Percentiles rank a stretch among this genome's conserved stretches.
Evolutionary conservation across 2,888 invertebrate species (phyloP).

Genomic region (Alloscopus bannaensis): DNA sequence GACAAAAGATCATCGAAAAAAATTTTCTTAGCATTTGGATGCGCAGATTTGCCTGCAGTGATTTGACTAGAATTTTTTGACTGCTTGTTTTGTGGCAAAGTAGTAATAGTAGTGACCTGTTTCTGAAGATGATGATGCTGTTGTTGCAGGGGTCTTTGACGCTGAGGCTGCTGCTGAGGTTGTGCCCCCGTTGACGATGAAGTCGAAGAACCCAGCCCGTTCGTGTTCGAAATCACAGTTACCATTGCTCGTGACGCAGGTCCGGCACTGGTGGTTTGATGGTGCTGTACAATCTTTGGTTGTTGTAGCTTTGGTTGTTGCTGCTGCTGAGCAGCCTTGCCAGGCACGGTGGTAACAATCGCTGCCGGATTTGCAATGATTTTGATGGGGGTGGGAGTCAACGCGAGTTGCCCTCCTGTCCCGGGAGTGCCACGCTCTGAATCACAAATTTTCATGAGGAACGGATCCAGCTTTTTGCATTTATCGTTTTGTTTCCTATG

Average conservation of each 20-base stretch:
- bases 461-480: conserved; percentile 30
- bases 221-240: conserved; percentile 6
- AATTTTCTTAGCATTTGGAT: conserved; percentile 13
- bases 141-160: conserved; percentile 11
- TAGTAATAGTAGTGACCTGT: background rate
- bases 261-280: background rate
- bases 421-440: conserved; percentile 1
- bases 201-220: background rate
- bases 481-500: conserved; percentile 23
- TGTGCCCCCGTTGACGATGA: background rate
- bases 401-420: background rate
- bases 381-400: conserved; percentile 35
- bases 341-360: background rate
- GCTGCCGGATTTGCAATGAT: conserved; percentile 34
- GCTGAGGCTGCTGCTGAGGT: background rate
- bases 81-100: conserved; percentile 3
- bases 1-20: conserved; percentile 37
- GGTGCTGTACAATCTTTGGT: background rate
- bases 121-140: conserved; percentile 9
- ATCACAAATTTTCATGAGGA: conserved; percentile 29
- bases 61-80: conserved; percentile 28
- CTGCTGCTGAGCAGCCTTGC: background rate
- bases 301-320: background rate
- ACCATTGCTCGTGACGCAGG: conserved; percentile 1
- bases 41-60: background rate